Evolutionary conservation across 1,140 invertebrate species (phyloP), one percentile per base, ranked within the genome.

Genomic region (Drosophila rhopaloa): DNA sequence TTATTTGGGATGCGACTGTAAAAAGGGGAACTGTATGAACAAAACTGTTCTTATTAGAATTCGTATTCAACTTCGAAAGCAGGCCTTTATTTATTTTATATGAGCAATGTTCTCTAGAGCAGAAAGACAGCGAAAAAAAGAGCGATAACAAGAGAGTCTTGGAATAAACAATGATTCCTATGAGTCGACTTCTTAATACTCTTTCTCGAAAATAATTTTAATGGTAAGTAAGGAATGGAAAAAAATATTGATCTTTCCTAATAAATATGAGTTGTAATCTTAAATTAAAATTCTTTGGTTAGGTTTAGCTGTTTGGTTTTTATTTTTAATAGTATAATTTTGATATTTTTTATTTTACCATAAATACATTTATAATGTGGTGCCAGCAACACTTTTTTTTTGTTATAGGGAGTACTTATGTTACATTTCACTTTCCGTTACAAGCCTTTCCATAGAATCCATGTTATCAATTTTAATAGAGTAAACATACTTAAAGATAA

Each of bases 1-100:
- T 51, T 74, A 32, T 46, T 57, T n/a, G 19, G 72, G 48, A 58
- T 14, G 35, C 65, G 27, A 71, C 51, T 71, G 67, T 71, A 27
- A 7, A 19, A 13, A 3, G 47, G 60, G 38, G 32, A 19, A 11
- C 29, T 41, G 14, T 11, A 27, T 9, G 29, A 35, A n/a, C 13
- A 19, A 5, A 67, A 43, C 65, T 53, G 61, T 53, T 37, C 61
- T 66, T 8, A 44, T 11, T 68, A 13, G 29, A 37, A 37, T 50
- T 50, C 38, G 47, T 38, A 60, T 16, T 47, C 11, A 14, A 48
- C 32, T 54, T 59, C 57, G 57, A 48, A 59, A 14, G 32, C 27
- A n/a, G n/a, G n/a, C 8, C n/a, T 44, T 37, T 47, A 38, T 59
- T 59, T 27, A 40, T 27, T 48, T 38, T 27, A 38, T 48, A 46